Evolutionary conservation across 2,888 invertebrate species (phyloP).

Genomic region (Oscheius onirici): DNA sequence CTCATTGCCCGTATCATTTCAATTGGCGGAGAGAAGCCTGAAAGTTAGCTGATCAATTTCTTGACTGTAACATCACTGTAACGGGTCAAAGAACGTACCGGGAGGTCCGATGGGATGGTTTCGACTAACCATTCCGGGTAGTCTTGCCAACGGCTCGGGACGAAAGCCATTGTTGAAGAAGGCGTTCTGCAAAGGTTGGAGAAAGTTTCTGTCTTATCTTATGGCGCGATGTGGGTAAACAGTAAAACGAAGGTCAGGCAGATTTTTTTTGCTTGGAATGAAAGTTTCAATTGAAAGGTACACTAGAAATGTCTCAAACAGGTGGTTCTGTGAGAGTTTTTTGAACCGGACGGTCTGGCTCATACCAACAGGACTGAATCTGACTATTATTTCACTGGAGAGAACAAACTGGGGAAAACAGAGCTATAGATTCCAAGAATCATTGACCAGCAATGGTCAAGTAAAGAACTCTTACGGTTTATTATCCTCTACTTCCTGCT

Average conservation of each 20-base stretch:
- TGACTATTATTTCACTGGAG: no score
- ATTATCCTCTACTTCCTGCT: no score
- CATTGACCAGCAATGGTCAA: no score
- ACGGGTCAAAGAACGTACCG: background rate
- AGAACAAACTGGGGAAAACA: no score
- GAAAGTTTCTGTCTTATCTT: background rate
- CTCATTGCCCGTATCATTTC: conserved; percentile 19
- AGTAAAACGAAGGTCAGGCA: background rate
- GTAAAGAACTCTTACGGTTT: no score
- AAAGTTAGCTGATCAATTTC: background rate
- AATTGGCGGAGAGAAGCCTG: conserved; percentile 22
- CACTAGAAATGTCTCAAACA: no score
- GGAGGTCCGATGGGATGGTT: conserved; percentile 2
- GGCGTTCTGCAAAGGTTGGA: background rate
- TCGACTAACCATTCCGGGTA: conserved; percentile 7
- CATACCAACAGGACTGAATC: no score
- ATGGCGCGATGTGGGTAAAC: background rate
- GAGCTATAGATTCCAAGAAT: no score
- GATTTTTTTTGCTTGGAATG: no score
- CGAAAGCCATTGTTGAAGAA: conserved; percentile 4
- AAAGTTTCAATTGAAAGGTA: no score
- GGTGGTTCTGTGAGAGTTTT: no score
- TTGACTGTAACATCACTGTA: background rate
- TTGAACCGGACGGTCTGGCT: no score
- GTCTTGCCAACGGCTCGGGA: conserved; percentile 1